Evolutionary conservation across 2,888 invertebrate species (phyloP).

Genomic region (Nebria salina): DNA sequence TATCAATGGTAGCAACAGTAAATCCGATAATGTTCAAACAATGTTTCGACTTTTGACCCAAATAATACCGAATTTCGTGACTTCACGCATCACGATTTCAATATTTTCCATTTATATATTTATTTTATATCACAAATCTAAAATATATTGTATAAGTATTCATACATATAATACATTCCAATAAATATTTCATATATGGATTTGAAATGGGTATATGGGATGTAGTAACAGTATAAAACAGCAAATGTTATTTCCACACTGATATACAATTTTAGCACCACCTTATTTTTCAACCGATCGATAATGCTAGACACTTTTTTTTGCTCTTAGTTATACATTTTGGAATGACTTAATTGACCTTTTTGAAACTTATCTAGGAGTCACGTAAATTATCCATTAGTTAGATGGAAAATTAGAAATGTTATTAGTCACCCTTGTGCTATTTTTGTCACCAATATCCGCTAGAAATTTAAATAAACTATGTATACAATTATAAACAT

Average conservation of each 20-base stretch:
- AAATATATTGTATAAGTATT: neutral
- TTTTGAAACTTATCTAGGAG: neutral
- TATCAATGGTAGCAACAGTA: neutral
- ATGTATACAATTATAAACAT: too few species aligned
- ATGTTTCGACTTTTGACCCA: slow-evolving; percentile 27
- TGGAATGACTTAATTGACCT: neutral
- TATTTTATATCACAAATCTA: neutral
- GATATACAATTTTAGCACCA: neutral
- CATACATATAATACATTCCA: neutral
- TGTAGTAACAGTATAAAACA: neutral
- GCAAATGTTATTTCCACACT: neutral
- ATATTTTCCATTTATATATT: neutral
- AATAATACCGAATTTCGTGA: slow-evolving; percentile 41
- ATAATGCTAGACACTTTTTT: neutral
- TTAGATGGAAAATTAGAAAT: too few species aligned
- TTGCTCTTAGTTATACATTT: neutral
- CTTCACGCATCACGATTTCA: slow-evolving; percentile 23
- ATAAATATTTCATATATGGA: neutral
- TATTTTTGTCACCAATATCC: too few species aligned
- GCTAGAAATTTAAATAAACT: too few species aligned
- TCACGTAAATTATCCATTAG: neutral
- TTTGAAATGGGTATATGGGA: neutral
- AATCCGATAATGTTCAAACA: neutral
- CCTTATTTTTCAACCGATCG: neutral
- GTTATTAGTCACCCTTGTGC: too few species aligned